A percentile compares a stretch with the other conserved stretches of the same genome.
Conservation (phyloP, 2,797 vertebrate species). For the Galagoides demidoff region DNA sequence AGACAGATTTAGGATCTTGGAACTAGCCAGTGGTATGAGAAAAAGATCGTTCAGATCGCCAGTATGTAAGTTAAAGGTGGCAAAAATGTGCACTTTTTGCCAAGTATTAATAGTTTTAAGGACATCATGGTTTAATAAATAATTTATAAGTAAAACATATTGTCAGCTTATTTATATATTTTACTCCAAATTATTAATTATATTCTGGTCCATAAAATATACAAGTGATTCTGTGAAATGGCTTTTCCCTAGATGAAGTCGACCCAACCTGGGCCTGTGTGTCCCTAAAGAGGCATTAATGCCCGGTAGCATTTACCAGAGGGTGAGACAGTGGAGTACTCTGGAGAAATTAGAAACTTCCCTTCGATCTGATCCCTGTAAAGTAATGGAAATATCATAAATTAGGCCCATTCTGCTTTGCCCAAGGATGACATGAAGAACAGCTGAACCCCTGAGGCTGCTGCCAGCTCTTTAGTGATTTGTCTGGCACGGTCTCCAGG, state of each 20-base stretch:
- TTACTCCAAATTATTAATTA: conserved; percentile 5
- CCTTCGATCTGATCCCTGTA: not conserved
- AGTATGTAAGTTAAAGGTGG: not conserved
- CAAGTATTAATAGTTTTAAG: not conserved
- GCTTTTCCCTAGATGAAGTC: not conserved
- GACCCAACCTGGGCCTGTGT: too few species aligned
- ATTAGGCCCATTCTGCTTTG: not conserved
- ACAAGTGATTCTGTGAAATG: not conserved
- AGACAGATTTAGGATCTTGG: not conserved
- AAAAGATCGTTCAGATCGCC: not conserved
- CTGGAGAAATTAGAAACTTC: conserved; percentile 54
- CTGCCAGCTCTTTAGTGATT: not conserved
- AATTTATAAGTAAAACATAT: conserved; percentile 6
- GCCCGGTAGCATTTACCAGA: not conserved
- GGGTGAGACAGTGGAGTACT: not conserved
- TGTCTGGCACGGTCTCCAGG: not conserved
- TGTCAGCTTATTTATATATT: not conserved
- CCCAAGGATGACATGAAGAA: not conserved
- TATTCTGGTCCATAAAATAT: conserved; percentile 2
- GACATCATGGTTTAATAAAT: not conserved
- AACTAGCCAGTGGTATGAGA: not conserved
- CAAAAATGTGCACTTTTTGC: conserved; percentile 16
- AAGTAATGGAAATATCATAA: conserved; percentile 37
- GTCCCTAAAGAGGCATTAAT: not conserved
- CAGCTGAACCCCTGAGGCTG: not conserved